Evolutionary conservation across 2,113 vertebrate species (phyloP).

Genomic region (Corydoras maculifer): DNA sequence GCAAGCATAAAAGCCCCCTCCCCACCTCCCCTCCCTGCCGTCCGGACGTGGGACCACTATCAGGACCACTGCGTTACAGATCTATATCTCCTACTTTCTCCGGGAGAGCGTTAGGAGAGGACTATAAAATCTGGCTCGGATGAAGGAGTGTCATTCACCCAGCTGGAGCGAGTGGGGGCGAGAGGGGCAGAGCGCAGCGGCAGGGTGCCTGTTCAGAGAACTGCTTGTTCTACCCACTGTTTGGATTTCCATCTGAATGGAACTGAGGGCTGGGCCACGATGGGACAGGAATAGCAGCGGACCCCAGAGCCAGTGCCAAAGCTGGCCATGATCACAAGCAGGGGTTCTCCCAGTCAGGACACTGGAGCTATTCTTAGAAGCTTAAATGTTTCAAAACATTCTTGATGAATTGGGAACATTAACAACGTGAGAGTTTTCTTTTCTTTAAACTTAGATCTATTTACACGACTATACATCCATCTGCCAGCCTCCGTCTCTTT

Average conservation of each 20-base stretch:
- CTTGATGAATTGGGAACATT: background rate
- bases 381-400: constrained; percentile 44
- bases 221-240: constrained; percentile 60
- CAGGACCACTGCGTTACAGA: constrained; percentile 53
- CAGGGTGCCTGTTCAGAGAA: constrained; percentile 53
- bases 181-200: constrained; percentile 37
- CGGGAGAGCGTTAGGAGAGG: constrained; percentile 41
- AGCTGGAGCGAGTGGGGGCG: constrained; percentile 33
- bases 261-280: constrained; percentile 22
- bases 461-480: no score
- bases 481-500: no score
- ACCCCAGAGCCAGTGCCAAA: constrained; percentile 27
- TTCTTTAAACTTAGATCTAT: no score
- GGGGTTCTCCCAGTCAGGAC: constrained; percentile 49
- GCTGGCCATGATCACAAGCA: constrained; percentile 34
- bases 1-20: constrained; percentile 4
- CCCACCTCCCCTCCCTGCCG: constrained; percentile 32
- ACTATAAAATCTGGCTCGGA: constrained; percentile 52
- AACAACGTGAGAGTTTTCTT: background rate
- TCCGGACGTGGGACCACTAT: constrained; percentile 51
- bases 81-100: constrained; percentile 36
- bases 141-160: constrained; percentile 64
- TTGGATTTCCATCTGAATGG: constrained; percentile 64
- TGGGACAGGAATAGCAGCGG: constrained; percentile 53
- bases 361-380: constrained; percentile 58